Conservation (phyloP, 2,888 invertebrate species). For the Thymelicus lineola region DNA sequence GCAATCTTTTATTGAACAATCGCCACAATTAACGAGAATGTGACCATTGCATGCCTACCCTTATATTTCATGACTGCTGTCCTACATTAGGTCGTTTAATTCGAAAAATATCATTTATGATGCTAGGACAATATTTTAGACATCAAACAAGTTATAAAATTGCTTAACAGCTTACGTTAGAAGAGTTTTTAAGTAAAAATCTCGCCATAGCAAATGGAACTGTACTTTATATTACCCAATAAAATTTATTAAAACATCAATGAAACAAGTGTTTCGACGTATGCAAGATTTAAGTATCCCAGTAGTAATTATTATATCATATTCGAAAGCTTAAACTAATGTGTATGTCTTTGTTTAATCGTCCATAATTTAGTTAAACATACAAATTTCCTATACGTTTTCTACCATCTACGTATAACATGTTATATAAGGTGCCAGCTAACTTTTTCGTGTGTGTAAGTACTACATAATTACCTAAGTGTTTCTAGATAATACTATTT, state of each 20-base stretch:
- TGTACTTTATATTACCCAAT: too few relatives aligned
- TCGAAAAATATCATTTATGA: too few relatives aligned
- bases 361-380: slow-evolving; percentile 5
- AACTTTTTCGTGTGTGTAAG: slow-evolving; percentile 68
- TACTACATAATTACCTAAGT: slow-evolving; percentile 54
- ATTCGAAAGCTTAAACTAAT: slow-evolving; percentile 18
- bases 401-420: slow-evolving; percentile 55
- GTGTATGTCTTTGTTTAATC: slow-evolving; percentile 8
- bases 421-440: slow-evolving; percentile 74
- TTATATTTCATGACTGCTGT: too few relatives aligned
- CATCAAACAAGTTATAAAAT: too few relatives aligned
- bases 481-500: slow-evolving; percentile 19
- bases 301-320: not conserved
- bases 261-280: slow-evolving; percentile 1
- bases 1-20: too few relatives aligned
- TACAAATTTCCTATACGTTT: slow-evolving; percentile 24
- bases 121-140: too few relatives aligned
- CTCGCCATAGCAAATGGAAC: too few relatives aligned
- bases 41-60: not conserved
- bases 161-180: too few relatives aligned
- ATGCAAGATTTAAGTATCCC: slow-evolving; percentile 10
- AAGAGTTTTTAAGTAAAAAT: too few relatives aligned
- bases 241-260: not conserved
- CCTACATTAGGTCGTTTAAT: too few relatives aligned
- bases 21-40: not conserved